Evolutionary conservation across 2,797 vertebrate genomes (phyloP).

Genomic region (Hozukius guyotensis): DNA sequence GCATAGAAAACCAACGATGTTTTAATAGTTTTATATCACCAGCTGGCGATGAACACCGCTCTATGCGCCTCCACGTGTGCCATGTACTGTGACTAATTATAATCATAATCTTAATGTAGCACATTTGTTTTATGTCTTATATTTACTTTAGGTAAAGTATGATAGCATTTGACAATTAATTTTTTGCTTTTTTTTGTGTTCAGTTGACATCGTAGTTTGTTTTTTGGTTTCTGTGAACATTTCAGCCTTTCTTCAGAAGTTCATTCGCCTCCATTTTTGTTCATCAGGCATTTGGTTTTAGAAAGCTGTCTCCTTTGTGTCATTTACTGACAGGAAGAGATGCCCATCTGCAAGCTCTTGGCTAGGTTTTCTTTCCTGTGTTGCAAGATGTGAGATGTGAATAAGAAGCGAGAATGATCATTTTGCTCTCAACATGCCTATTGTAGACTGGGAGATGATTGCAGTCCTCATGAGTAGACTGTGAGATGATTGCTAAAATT

Average conservation of each 20-base stretch:
- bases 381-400: neutral
- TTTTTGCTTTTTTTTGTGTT: neutral
- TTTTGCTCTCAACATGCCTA: conserved; percentile 14
- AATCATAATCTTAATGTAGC: neutral
- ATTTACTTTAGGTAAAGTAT: neutral
- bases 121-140: neutral
- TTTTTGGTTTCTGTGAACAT: neutral
- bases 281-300: neutral
- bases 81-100: neutral
- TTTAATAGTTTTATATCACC: neutral
- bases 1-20: neutral
- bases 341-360: conserved; percentile 30
- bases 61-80: neutral
- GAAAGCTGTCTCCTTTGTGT: neutral
- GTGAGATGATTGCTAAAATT: conserved; percentile 26
- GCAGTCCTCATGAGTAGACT: conserved; percentile 21
- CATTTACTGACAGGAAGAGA: conserved; percentile 10
- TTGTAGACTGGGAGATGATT: conserved; percentile 36
- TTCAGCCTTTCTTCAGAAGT: neutral
- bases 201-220: neutral
- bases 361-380: conserved; percentile 3
- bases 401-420: conserved; percentile 4
- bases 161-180: neutral
- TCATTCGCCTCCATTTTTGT: neutral
- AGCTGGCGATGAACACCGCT: neutral